phyloP scores from a whole-genome alignment of 2,797 vertebrate genomes.

The Gila robusta region DNA sequence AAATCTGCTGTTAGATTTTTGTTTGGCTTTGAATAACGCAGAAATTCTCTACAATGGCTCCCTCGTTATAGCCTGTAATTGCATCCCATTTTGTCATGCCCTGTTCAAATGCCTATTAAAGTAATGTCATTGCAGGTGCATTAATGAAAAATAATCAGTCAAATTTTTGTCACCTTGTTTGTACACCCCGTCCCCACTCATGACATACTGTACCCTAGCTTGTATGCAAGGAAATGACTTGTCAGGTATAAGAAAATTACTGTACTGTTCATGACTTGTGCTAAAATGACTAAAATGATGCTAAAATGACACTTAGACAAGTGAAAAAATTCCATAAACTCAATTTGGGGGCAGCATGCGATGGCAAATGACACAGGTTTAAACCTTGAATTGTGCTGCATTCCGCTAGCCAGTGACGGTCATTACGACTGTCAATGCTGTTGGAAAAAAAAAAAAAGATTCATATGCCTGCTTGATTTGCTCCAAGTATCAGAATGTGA shows the following conservation, averaged over 20 bases:
- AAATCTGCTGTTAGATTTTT: slow-evolving; percentile 82
- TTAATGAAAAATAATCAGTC: slow-evolving; percentile 51
- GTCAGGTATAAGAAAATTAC: not conserved
- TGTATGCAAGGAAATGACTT: not conserved
- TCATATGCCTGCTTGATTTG: not conserved
- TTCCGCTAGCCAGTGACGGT: not conserved
- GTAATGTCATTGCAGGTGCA: slow-evolving; percentile 58
- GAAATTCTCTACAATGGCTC: slow-evolving; percentile 81
- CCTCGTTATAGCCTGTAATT: slow-evolving; percentile 82
- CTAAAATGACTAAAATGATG: not conserved
- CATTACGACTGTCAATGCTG: not conserved
- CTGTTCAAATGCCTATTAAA: slow-evolving; percentile 78
- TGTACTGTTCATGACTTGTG: not conserved
- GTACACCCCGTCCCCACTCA: too few relatives aligned
- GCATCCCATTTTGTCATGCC: slow-evolving; percentile 78
- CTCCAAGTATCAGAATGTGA: not conserved
- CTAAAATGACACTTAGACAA: not conserved
- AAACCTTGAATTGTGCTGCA: not conserved
- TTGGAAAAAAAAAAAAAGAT: not conserved
- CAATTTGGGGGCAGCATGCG: not conserved
- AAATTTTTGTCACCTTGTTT: slow-evolving; percentile 1
- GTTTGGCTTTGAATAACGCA: slow-evolving; percentile 75
- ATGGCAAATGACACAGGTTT: not conserved
- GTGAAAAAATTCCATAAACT: not conserved
- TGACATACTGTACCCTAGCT: not conserved